Evolutionary conservation across 2,113 vertebrate species (phyloP), one percentile per base, ranked within the genome.

Genomic region (Saccopteryx bilineata): DNA sequence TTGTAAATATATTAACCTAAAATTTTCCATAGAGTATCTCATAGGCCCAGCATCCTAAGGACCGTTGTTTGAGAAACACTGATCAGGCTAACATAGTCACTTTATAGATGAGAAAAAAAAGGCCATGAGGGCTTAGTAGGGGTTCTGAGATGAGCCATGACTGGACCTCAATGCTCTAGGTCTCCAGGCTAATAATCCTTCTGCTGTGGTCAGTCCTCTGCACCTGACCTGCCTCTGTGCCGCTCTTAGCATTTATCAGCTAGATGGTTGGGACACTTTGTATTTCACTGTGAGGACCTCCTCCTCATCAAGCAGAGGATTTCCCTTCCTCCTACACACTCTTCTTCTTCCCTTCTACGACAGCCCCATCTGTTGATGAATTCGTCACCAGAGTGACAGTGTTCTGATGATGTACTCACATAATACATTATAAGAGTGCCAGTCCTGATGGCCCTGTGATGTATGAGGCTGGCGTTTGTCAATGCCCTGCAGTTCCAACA

Each of bases 391-490:
- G 83, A 74, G 94, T 98, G 98, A 98, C 98, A 98, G 97, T 28
- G 18, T 94, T 98, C 96, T 97, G 98, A 98, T 97, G 97, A 97
- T 98, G 97, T 96, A 93, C 97, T 98, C 98, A 98, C 98, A 98
- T 95, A 98, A 97, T 98, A 97, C 97, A 97, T 98, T 96, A 98
- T 97, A 98, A 96, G 95, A 98, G 97, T 98, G 98, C 95, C 98
- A 98, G 96, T 97, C 96, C 76, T 97, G 98, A 98, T 98, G 97
- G 98, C 95, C 96, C 94, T 96, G 98, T 98, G 98, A 98, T 98
- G 86, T 97, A 98, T 98, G 98, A 97, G 96, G 98, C 93, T 97
- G 96, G 92, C 81, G 72, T 98, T 98, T 97, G 97, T 98, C 98
- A 98, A 69, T 96, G 97, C 96, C 91, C 96, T 86, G 97, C 95